These are phyloP conservation scores for Liasis olivaceus DNA, from an alignment of 2,797 vertebrate species.

Conservation along the genomic window DNA sequence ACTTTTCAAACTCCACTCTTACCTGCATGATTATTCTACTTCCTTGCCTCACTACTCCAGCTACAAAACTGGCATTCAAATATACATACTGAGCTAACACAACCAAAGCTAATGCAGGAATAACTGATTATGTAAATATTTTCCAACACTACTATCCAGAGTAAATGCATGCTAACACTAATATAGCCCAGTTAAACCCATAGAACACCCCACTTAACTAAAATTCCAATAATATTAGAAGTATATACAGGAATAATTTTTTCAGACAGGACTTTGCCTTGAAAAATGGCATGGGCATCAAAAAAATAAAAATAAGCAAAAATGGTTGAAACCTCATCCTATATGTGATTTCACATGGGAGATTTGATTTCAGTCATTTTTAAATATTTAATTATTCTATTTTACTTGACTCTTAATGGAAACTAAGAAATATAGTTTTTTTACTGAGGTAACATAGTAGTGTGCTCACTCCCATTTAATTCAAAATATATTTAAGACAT, in stretches of 20 bases:
- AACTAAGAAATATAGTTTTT: not conserved
- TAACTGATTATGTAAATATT: not conserved
- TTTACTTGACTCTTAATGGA: not conserved
- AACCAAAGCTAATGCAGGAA: not conserved
- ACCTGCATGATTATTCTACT: not conserved
- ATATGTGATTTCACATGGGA: not conserved
- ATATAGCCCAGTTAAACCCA: not conserved
- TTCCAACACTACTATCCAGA: not conserved
- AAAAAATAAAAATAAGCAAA: not conserved
- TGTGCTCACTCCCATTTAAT: not conserved
- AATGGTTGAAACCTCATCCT: not conserved
- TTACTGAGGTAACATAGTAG: not conserved
- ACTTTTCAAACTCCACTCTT: not conserved
- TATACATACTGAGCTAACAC: not conserved
- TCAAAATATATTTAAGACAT: not conserved
- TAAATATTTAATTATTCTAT: not conserved
- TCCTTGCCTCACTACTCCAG: not conserved
- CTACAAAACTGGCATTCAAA: not conserved
- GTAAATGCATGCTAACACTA: not conserved
- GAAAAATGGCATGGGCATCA: not conserved
- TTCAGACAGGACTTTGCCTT: not conserved
- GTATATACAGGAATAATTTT: not conserved
- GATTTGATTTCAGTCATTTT: not conserved
- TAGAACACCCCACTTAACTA: not conserved
- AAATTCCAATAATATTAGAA: not conserved